Evolutionary conservation across 2,888 invertebrate genomes (phyloP), one percentile per base, ranked within the genome.

Genomic region (Cactoblastis cactorum): DNA sequence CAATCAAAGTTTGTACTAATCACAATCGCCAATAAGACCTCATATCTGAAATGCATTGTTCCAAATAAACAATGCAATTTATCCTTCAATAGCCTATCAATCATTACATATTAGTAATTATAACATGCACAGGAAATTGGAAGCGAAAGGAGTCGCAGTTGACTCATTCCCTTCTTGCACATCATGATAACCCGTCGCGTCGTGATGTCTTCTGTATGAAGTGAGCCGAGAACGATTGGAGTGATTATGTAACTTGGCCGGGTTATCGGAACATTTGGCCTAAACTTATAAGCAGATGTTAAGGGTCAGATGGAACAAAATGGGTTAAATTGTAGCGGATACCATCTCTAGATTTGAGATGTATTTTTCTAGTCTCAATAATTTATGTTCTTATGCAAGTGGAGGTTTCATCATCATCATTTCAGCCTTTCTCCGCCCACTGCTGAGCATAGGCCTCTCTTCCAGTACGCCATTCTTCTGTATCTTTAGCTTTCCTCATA

Each of bases 281-380:
- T 37, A 35, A 47, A 35, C 15, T 28, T 28, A 28, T 9, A 46
- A 34, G 32, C 49, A 51, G 51, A 56, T 53, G 52, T 49, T 53
- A 49, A 51, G 56, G 59, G 59, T 59, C 58, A 59, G 35, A 46
- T 51, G 22, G 14, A 19, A 38, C 50, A 50, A 61, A 54, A 50
- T 59, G 49, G 56, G 57, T 58, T 55, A 57, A 53, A 54, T 47
- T 43, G 33, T 49, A 19, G 24, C 15, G 28, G 18, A 12, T 22
- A 17, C 39, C 8, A 19, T 28, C n/a, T 43, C 15, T 43, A 15
- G 28, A 14, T n/a, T 45, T 14, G n/a, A 3, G 6, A 12, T 24
- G 24, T 22, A 12, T 39, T 22, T n/a, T 19, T 22, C 3, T 22
- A 22, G 5, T 22, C 3, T 22, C 39, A 11, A n/a, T n/a, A n/a